Evolutionary conservation across 2,113 vertebrate species (phyloP).

Genomic region (Clarias macrocephalus): DNA sequence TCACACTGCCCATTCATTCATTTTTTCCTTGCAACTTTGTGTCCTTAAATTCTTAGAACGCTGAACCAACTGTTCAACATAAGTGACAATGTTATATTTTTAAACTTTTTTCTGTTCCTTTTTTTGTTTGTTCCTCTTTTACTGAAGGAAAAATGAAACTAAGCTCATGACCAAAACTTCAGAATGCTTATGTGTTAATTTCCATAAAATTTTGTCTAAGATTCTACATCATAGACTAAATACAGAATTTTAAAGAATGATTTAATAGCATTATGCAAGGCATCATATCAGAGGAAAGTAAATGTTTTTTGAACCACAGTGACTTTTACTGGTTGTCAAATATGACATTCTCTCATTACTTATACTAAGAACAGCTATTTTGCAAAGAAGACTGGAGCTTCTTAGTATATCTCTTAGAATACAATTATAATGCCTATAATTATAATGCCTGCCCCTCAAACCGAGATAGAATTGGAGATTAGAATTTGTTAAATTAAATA

Average conservation of each 20-base stretch:
- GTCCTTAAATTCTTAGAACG: not conserved
- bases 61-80: not conserved
- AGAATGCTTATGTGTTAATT: not conserved
- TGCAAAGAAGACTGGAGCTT: not conserved
- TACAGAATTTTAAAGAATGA: not conserved
- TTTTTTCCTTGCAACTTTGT: not conserved
- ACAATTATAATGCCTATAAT: not conserved
- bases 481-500: not conserved
- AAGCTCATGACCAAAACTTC: not conserved
- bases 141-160: not conserved
- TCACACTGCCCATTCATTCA: not conserved
- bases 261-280: not conserved
- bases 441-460: not conserved
- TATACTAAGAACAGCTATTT: not conserved
- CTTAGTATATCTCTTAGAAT: not conserved
- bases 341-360: not conserved
- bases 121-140: constrained; percentile 23
- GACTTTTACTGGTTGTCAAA: not conserved
- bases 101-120: not conserved
- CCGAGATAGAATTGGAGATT: not conserved
- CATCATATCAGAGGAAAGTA: not conserved
- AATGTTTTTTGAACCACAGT: not conserved
- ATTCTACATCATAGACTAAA: not conserved
- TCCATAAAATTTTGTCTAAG: not conserved
- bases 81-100: not conserved